Conservation (phyloP, 1,140 invertebrate species). For the Odontomachus brunneus region DNA sequence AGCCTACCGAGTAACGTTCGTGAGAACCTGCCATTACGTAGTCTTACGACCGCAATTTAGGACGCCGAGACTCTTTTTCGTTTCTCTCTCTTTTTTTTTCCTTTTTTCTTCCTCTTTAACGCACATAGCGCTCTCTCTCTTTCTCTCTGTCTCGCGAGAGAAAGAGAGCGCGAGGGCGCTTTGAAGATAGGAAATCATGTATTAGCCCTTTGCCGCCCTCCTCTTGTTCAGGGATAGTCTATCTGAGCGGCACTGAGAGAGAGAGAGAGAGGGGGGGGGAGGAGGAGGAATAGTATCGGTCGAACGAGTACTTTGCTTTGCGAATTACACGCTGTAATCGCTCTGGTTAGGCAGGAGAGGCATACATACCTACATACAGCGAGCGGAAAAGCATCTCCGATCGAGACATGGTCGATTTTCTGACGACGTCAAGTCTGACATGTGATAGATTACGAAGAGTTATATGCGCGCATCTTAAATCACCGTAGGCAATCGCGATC, state of each 20-base stretch:
- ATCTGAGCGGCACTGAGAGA: too few relatives aligned
- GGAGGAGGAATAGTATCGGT: not conserved
- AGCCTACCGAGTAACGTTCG: slow-evolving; percentile 44
- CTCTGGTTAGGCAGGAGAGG: slow-evolving; percentile 18
- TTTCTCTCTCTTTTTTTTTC: slow-evolving; percentile 64
- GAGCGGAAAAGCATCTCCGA: not conserved
- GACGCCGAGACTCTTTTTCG: slow-evolving; percentile 31
- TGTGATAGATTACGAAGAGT: too few relatives aligned
- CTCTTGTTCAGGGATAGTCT: not conserved
- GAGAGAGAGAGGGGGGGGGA: too few relatives aligned
- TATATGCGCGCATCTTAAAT: too few relatives aligned
- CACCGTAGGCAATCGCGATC: too few relatives aligned
- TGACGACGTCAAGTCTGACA: not conserved
- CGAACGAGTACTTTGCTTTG: not conserved
- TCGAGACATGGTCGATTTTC: not conserved
- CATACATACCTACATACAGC: not conserved
- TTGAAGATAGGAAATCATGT: slow-evolving; percentile 37
- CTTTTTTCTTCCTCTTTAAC: too few relatives aligned
- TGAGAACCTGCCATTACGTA: slow-evolving; percentile 51
- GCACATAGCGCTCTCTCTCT: too few relatives aligned
- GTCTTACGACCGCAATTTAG: slow-evolving; percentile 38
- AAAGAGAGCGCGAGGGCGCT: slow-evolving; percentile 52
- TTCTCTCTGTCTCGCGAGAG: too few relatives aligned
- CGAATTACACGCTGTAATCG: slow-evolving; percentile 23
- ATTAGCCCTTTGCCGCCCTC: not conserved